Percentiles rank a stretch among this genome's conserved stretches.
These are phyloP conservation scores for Matsumyia berberina DNA, from an alignment of 2,888 invertebrate species.

Conservation along the genomic window DNA sequence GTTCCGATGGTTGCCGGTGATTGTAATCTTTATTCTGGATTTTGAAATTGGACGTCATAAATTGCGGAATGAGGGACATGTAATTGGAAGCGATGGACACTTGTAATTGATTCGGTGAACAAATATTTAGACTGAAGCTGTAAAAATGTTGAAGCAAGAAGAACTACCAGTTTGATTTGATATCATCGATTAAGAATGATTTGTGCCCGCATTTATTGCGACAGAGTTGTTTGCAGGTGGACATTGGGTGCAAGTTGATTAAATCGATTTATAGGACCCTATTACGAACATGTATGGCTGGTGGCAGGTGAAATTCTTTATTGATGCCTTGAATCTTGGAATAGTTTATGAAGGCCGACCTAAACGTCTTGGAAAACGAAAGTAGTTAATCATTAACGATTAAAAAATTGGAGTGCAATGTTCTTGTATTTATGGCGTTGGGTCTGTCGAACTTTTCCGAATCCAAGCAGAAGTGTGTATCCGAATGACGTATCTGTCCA, in stretches of 20 bases:
- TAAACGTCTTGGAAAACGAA: too few species aligned
- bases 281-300: background rate
- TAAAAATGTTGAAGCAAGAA: slow-evolving; percentile 21
- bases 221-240: slow-evolving; percentile 44
- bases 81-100: slow-evolving; percentile 49
- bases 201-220: slow-evolving; percentile 37
- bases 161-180: slow-evolving; percentile 5
- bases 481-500: too few species aligned
- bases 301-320: background rate
- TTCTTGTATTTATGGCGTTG: too few species aligned
- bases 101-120: slow-evolving; percentile 18
- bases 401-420: too few species aligned
- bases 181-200: slow-evolving; percentile 46
- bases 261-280: background rate
- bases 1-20: slow-evolving; percentile 19
- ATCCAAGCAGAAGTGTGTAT: too few species aligned
- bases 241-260: background rate
- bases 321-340: background rate
- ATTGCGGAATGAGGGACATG: slow-evolving; percentile 30
- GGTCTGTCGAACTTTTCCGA: too few species aligned
- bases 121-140: slow-evolving; percentile 61
- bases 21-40: slow-evolving; percentile 41
- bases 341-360: background rate
- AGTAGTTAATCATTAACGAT: too few species aligned
- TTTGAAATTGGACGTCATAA: slow-evolving; percentile 47